Evolutionary conservation across 2,113 vertebrate species (phyloP), one percentile per base, ranked within the genome.

Genomic region (Sinosuthora webbiana): DNA sequence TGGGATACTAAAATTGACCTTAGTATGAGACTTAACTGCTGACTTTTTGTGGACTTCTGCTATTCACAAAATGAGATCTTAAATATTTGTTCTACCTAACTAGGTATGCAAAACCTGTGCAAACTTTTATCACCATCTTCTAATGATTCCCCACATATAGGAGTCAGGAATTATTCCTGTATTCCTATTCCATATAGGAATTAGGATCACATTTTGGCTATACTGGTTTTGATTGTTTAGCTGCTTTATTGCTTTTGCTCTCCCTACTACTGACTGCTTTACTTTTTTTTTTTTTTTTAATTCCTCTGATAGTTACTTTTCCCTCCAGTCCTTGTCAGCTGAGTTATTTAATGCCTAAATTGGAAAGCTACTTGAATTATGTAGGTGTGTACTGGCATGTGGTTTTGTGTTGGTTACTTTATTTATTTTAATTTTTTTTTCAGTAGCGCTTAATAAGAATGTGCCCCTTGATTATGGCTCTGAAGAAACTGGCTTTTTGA

Each of bases 401-500:
- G 22, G 7, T 5, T 42, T 41, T 74, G 6, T 5, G 12, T 50
- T 14, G 17, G 24, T 50, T 50, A 15, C 25, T 31, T 13, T 42
- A 4, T 27, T 25, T 19, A 4, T 17, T 53, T 37, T 52, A 24
- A 49, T n/a, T 3, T 56, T 90, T 31, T 56, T 90, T 31, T 22
- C 3, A 13, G 35, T 15, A 68, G 15, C 3, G 2, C 5, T 14
- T 77, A 23, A 20, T 75, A 49, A 31, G 13, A 21, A 22, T 25
- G 17, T 62, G 15, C 16, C 12, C 9, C 8, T 19, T 86, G 15
- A 42, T 42, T 52, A 28, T 11, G 15, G 11, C 17, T 52, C 5
- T 35, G 35, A 60, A 60, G 20, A 59, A 71, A n/a, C 30, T 27
- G 9, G 0, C 0, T 2, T 50, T 75, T 52, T 62, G 1, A 6